phyloP scores from a whole-genome alignment of 2,797 vertebrate genomes.

The Trematomus bernacchii region DNA sequence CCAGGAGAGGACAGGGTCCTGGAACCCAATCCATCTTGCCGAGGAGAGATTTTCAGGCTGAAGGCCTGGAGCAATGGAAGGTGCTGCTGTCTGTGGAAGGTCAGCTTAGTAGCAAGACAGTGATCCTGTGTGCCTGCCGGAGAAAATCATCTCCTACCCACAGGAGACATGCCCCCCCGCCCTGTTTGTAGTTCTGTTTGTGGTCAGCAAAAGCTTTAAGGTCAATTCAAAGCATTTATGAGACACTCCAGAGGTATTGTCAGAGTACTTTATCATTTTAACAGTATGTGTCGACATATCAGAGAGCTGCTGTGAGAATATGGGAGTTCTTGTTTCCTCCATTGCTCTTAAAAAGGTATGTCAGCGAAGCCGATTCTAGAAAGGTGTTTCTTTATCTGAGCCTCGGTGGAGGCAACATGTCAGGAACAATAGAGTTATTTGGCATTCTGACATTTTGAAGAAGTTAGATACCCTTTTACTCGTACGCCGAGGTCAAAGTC shows the following conservation, averaged over 20 bases:
- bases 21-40: constrained; percentile 78
- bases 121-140: constrained; percentile 72
- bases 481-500: constrained; percentile 61
- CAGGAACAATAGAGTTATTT: constrained; percentile 70
- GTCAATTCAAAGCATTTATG: constrained; percentile 74
- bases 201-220: constrained; percentile 74
- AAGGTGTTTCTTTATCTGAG: constrained; percentile 60
- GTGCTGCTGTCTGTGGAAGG: constrained; percentile 76
- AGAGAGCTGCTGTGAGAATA: constrained; percentile 62
- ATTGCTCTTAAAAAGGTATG: constrained; percentile 51
- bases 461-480: constrained; percentile 62
- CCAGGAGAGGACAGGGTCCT: constrained; percentile 76
- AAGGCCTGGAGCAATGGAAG: constrained; percentile 71
- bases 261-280: constrained; percentile 69
- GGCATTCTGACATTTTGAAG: constrained; percentile 69
- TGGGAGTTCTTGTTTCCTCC: constrained; percentile 58
- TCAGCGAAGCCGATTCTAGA: constrained; percentile 45
- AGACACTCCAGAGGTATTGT: constrained; percentile 69
- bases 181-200: constrained; percentile 60
- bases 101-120: constrained; percentile 73
- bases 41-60: constrained; percentile 76
- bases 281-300: constrained; percentile 69
- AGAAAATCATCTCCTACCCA: constrained; percentile 75
- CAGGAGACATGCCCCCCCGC: constrained; percentile 51
- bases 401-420: constrained; percentile 47